Evolutionary conservation across 2,797 vertebrate species (phyloP).

Genomic region (Lutjanus campechanus): DNA sequence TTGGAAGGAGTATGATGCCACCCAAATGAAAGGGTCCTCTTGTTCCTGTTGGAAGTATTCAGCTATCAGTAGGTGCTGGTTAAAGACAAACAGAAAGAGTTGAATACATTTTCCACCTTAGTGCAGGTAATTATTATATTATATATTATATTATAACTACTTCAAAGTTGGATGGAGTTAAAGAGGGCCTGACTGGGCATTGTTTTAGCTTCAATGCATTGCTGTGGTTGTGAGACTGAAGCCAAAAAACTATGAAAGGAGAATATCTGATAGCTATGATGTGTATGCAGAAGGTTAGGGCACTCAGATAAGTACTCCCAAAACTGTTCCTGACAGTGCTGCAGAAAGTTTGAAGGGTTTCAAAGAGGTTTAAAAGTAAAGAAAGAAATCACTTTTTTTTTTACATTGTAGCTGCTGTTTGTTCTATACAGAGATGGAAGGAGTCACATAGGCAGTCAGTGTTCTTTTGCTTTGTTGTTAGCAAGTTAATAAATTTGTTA

Average conservation of each 20-base stretch:
- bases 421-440: not conserved
- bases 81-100: not conserved
- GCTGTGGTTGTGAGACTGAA: not conserved
- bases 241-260: slow-evolving; percentile 4
- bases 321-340: slow-evolving; percentile 50
- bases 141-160: too few species aligned
- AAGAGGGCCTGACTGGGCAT: not conserved
- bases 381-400: not conserved
- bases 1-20: not conserved
- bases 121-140: too few species aligned
- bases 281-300: not conserved
- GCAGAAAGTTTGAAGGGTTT: slow-evolving; percentile 47
- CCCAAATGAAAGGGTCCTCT: not conserved
- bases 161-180: slow-evolving; percentile 3
- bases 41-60: not conserved
- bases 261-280: not conserved
- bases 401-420: slow-evolving; percentile 10
- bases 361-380: slow-evolving; percentile 23
- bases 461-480: slow-evolving; percentile 32
- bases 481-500: slow-evolving; percentile 53
- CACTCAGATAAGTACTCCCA: not conserved
- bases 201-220: not conserved
- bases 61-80: not conserved
- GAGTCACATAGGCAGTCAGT: slow-evolving; percentile 4
- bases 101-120: not conserved